phyloP scores from a whole-genome alignment of 1,140 invertebrate genomes.

The Drosophila auraria region DNA sequence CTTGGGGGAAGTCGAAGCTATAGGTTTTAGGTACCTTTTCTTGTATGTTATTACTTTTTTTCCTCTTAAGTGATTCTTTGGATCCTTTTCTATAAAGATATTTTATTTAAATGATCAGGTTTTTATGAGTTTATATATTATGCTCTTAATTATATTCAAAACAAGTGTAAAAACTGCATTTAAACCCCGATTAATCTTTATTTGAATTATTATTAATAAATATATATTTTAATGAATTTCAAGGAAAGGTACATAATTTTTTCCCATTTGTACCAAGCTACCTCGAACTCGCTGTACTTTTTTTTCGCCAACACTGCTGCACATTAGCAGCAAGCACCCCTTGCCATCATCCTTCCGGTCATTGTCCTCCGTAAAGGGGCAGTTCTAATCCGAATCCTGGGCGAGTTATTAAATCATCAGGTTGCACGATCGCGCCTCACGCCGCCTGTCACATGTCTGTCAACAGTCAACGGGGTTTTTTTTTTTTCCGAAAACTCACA shows the following conservation, averaged over 20 bases:
- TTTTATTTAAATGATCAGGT: background rate
- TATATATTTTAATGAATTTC: too few relatives aligned
- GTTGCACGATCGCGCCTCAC: conserved; percentile 65
- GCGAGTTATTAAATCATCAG: conserved; percentile 80
- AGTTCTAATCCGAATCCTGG: conserved; percentile 53
- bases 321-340: background rate
- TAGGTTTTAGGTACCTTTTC: too few relatives aligned
- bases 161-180: too few relatives aligned
- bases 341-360: conserved; percentile 25
- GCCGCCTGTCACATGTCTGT: conserved; percentile 74
- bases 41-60: background rate
- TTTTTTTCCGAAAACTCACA: conserved; percentile 18
- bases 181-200: too few relatives aligned
- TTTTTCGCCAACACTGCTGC: conserved; percentile 2
- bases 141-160: too few relatives aligned
- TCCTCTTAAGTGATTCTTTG: background rate
- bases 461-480: conserved; percentile 54
- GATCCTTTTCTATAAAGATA: background rate
- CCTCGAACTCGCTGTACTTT: background rate
- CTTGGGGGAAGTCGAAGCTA: background rate
- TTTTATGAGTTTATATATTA: background rate
- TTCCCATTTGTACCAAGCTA: background rate
- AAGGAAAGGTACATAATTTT: background rate
- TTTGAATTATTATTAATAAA: too few relatives aligned
- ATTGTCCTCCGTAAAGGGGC: conserved; percentile 28